Evolutionary conservation across 2,888 invertebrate genomes (phyloP).

Genomic region (Oasisia sp.): DNA sequence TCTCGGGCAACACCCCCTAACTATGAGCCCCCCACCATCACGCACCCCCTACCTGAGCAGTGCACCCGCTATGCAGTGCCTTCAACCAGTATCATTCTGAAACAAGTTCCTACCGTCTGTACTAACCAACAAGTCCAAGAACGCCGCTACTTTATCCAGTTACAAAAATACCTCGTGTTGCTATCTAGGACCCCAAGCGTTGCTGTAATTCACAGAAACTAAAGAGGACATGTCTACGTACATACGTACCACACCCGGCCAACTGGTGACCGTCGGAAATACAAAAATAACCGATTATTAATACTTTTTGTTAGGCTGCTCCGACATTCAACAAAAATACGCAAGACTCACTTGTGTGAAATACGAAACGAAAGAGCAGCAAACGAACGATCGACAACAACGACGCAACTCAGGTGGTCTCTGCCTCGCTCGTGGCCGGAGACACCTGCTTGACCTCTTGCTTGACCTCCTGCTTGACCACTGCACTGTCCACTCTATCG

Average conservation of each 20-base stretch:
- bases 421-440: background rate
- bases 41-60: background rate
- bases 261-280: background rate
- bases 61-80: background rate
- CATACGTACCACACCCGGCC: background rate
- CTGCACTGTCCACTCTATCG: background rate
- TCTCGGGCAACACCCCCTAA: background rate
- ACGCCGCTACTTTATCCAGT: background rate
- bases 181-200: background rate
- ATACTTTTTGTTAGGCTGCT: background rate
- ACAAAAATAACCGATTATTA: slow-evolving; percentile 7
- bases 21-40: background rate
- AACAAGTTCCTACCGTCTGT: background rate
- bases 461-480: background rate
- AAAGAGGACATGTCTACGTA: background rate
- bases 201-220: background rate
- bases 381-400: background rate
- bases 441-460: background rate
- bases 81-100: background rate
- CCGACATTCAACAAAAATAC: background rate
- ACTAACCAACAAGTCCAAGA: background rate
- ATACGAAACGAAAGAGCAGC: background rate
- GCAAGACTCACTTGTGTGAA: background rate
- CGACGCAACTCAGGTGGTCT: background rate
- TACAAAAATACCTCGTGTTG: background rate